Percentiles rank a stretch among this genome's conserved stretches.
Evolutionary conservation across 2,113 vertebrate species (phyloP).

Genomic region (Lepidiolamprologus cunningtoni): DNA sequence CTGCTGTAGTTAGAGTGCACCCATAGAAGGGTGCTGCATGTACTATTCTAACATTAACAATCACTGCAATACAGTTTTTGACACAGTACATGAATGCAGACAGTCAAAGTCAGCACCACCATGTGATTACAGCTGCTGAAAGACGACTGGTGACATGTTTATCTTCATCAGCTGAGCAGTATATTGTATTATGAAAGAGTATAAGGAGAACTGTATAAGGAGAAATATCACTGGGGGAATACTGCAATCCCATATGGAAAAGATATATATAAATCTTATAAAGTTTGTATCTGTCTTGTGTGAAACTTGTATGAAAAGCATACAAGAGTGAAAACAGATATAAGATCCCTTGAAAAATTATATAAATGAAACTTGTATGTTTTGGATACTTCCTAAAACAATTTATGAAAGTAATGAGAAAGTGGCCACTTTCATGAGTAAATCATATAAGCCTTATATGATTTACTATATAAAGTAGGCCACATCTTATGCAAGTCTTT

Average conservation of each 20-base stretch:
- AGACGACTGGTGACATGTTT: neutral
- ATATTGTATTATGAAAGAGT: neutral
- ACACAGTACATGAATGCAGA: neutral
- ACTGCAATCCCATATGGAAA: neutral
- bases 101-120: neutral
- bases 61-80: neutral
- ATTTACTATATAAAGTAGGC: rapidly evolving
- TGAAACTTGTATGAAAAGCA: neutral
- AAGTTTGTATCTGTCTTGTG: neutral
- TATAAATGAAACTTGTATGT: neutral
- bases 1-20: neutral
- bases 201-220: neutral
- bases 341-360: neutral
- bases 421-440: neutral
- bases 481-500: neutral
- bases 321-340: neutral
- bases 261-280: neutral
- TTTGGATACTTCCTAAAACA: neutral
- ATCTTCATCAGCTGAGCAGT: neutral
- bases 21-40: neutral
- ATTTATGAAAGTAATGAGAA: neutral
- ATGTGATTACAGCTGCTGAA: neutral
- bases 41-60: neutral
- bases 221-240: neutral
- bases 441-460: neutral